Evolutionary conservation across 2,888 invertebrate genomes (phyloP).

Genomic region (Synanthedon vespiformis): DNA sequence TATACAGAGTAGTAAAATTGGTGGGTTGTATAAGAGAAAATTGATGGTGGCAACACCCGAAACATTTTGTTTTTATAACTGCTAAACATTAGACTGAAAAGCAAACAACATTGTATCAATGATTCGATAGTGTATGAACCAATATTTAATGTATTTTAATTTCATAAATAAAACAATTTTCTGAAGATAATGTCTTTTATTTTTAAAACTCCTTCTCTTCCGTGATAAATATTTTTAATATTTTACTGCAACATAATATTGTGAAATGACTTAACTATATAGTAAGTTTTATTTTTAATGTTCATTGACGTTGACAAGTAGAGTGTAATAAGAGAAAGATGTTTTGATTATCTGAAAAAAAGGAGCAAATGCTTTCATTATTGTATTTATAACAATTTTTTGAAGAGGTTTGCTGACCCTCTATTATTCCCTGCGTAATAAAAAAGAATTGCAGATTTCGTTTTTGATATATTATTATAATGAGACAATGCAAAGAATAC

Average conservation of each 20-base stretch:
- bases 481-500: no score
- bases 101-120: constrained; percentile 40
- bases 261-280: no score
- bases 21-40: constrained; percentile 18
- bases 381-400: background rate
- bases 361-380: background rate
- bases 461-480: no score
- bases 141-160: constrained; percentile 64
- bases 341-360: constrained; percentile 57
- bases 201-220: no score
- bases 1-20: constrained; percentile 9
- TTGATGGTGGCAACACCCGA: background rate
- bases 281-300: no score
- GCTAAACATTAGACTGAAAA: constrained; percentile 32
- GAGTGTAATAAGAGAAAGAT: constrained; percentile 57
- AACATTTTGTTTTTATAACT: constrained; percentile 1
- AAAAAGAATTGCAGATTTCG: no score
- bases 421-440: no score
- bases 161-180: constrained; percentile 67
- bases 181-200: constrained; percentile 28
- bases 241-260: no score
- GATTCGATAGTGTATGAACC: constrained; percentile 52
- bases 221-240: no score
- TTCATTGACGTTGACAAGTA: constrained; percentile 53
- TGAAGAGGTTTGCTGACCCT: background rate